Conservation (phyloP, 2,797 vertebrate genomes). For the Darevskia nairensis region DNA sequence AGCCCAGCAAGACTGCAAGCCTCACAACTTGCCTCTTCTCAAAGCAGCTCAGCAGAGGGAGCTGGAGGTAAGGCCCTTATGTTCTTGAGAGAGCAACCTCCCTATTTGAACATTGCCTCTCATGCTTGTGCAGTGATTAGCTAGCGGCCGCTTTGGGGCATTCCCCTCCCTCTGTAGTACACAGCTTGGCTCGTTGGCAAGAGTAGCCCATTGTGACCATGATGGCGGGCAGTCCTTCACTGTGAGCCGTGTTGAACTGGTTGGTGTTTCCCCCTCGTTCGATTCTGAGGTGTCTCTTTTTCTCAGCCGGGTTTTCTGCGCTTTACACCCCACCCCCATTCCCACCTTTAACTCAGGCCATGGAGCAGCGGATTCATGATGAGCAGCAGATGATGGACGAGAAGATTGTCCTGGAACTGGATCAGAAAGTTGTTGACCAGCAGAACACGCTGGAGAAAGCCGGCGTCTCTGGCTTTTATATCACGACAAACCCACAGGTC, state of each 20-base stretch:
- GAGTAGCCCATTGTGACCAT: no score
- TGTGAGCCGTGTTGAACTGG: no score
- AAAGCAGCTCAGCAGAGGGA: constrained; percentile 89
- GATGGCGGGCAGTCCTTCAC: neutral
- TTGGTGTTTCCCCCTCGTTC: neutral
- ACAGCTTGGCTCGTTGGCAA: neutral
- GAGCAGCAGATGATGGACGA: constrained; percentile 95
- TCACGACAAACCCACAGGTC: constrained; percentile 96
- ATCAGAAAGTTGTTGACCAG: constrained; percentile 97
- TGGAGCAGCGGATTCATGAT: constrained; percentile 89
- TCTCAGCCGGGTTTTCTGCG: neutral
- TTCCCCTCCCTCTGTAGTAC: neutral
- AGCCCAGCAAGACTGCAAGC: constrained; percentile 88
- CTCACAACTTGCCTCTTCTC: constrained; percentile 90
- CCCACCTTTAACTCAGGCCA: constrained; percentile 74
- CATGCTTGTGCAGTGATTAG: neutral
- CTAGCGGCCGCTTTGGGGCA: no score
- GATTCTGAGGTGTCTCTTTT: neutral
- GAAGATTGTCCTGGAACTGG: constrained; percentile 94
- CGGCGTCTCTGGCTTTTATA: constrained; percentile 95
- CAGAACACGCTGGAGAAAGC: constrained; percentile 97
- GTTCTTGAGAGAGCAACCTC: neutral
- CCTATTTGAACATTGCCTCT: no score
- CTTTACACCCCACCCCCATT: no score
- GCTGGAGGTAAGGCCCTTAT: constrained; percentile 81